Evolutionary conservation across 2,797 vertebrate genomes (phyloP).

Genomic region (Antennarius maculatus): DNA sequence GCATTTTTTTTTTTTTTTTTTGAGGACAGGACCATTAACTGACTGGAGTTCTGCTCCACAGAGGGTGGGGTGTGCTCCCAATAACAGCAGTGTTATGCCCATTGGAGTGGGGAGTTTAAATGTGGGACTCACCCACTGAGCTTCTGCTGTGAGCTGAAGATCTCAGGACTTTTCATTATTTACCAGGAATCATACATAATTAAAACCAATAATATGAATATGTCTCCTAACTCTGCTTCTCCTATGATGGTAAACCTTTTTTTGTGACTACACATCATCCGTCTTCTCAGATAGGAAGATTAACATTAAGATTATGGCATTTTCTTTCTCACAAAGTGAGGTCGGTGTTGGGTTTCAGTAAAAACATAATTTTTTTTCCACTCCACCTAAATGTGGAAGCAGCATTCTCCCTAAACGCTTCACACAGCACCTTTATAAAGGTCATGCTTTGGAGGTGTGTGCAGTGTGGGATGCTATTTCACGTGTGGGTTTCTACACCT

Average conservation of each 20-base stretch:
- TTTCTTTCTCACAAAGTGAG: too few relatives aligned
- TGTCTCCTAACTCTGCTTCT: background rate
- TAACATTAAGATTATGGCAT: background rate
- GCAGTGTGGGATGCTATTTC: background rate
- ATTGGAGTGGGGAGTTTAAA: too few relatives aligned
- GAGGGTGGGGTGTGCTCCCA: background rate
- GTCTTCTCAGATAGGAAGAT: too few relatives aligned
- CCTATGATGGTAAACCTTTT: too few relatives aligned
- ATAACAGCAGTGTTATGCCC: too few relatives aligned
- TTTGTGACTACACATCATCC: too few relatives aligned
- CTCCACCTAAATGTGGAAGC: background rate
- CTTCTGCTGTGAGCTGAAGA: too few relatives aligned
- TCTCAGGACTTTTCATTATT: too few relatives aligned
- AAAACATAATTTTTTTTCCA: too few relatives aligned
- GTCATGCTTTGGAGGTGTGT: background rate
- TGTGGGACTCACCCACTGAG: too few relatives aligned
- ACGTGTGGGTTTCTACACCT: background rate
- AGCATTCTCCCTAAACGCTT: slow-evolving; percentile 4
- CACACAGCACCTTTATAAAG: slow-evolving; percentile 27
- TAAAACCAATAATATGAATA: background rate
- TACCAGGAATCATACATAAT: background rate
- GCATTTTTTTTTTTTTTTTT: background rate
- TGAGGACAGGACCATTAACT: background rate
- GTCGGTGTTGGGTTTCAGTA: too few relatives aligned
- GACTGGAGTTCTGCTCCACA: background rate